Base-by-base conservation (phyloP, 2,113 vertebrate species). In the Siphamia tubifer region DNA sequence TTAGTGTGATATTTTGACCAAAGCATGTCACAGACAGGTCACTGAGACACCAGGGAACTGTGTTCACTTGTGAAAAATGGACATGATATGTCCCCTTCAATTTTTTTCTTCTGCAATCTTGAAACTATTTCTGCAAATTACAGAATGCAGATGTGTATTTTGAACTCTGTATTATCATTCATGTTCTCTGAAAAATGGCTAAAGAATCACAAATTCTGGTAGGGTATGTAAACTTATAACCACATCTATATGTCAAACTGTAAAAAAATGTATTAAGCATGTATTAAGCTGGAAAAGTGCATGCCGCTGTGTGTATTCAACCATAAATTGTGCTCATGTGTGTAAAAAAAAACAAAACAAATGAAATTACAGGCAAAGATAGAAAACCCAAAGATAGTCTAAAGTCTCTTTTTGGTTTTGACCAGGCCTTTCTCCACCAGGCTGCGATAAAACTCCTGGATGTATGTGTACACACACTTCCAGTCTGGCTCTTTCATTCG, bases 381-480 rank as follows among this genome's bases (percentile, higher is more conserved):
- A n/a, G n/a, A n/a, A n/a, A n/a, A n/a, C 28, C 28, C 28, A 30
- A 30, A 30, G 10, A 30, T 44, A 57, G 23, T 68, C 93, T 85
- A 93, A 68, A 88, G 87, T 12, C 84, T 66, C 91, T 96, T 97
- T 91, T 99, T 99, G 92, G 96, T 98, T 93, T 99, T 99, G 89
- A 99, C 97, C 82, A 99, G 94, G 90, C 98, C 97, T 79, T 95
- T 98, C 90, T 98, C 94, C 91, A 98, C 98, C 90, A 99, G 95
- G 89, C 94, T 94, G 90, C 97, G 96, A 93, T 99, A 99, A 90
- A 98, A 97, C 87, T 99, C 98, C 92, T 99, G 98, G 91, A 99
- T 95, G 94, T 99, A 99, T 52, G 98, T 99, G 93, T 98, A 99
- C 85, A 99, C 96, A 88, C 98, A 99, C 93, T 99, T 99, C 98